Conservation (phyloP, 2,113 vertebrate genomes). For the Sapayoa aenigma region DNA sequence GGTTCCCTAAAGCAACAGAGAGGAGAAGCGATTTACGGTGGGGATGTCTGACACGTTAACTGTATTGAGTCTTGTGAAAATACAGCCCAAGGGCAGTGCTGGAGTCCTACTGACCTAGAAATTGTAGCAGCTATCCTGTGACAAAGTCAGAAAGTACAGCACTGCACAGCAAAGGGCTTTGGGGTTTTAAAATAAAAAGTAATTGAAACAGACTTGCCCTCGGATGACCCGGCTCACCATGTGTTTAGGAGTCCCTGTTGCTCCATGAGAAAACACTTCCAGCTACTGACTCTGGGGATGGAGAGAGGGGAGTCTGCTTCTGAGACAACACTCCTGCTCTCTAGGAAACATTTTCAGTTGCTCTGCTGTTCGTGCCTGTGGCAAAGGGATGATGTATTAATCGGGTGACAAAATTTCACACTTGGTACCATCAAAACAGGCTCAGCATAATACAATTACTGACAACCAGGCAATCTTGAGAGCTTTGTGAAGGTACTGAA, state of each 20-base stretch:
- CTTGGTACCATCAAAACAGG: background rate
- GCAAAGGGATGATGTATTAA: background rate
- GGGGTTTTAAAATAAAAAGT: slow-evolving; percentile 32
- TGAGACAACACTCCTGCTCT: background rate
- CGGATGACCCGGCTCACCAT: background rate
- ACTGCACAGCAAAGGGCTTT: slow-evolving; percentile 17
- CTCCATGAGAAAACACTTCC: background rate
- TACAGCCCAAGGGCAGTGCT: background rate
- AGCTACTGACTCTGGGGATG: background rate
- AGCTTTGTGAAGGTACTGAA: background rate
- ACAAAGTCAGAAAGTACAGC: slow-evolving; percentile 42
- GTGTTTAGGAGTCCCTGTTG: background rate
- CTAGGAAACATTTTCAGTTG: background rate
- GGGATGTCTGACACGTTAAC: background rate
- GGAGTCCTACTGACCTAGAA: slow-evolving; percentile 51
- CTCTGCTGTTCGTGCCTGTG: background rate
- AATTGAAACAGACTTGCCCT: slow-evolving; percentile 51
- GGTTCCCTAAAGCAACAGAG: background rate
- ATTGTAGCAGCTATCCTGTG: background rate
- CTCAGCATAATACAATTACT: background rate
- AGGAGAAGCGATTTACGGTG: background rate
- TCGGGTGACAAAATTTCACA: background rate
- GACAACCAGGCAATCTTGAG: background rate
- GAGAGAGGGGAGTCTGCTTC: background rate
- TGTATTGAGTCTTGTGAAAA: background rate